phyloP scores from a whole-genome alignment of 2,888 invertebrate genomes.

The Dione juno region DNA sequence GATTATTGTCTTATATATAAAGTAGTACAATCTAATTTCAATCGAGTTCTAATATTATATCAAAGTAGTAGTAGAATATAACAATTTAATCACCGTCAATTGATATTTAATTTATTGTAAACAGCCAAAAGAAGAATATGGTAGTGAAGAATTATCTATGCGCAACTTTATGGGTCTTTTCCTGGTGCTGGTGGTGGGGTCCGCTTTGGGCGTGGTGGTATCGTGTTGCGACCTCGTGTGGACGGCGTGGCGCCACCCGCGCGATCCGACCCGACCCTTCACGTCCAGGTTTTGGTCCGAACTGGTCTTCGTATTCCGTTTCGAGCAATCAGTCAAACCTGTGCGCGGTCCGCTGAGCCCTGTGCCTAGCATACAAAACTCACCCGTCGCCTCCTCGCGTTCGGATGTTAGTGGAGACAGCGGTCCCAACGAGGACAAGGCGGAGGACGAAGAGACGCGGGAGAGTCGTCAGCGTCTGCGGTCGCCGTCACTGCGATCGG shows the following conservation, averaged over 20 bases:
- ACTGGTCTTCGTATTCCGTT: slow-evolving; percentile 73
- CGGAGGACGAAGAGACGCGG: slow-evolving; percentile 16
- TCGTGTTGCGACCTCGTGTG: slow-evolving; percentile 85
- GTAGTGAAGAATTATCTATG: slow-evolving; percentile 80
- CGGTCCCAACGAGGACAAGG: slow-evolving; percentile 29
- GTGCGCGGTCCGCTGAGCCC: slow-evolving; percentile 56
- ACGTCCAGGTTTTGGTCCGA: slow-evolving; percentile 59
- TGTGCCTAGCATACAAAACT: slow-evolving; percentile 35
- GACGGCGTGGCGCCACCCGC: slow-evolving; percentile 59
- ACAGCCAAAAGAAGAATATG: slow-evolving; percentile 63
- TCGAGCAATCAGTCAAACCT: slow-evolving; percentile 69
- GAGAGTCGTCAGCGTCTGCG: slow-evolving; percentile 42
- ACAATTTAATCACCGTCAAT: background rate
- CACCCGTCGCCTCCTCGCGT: slow-evolving; percentile 20
- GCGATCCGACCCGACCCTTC: slow-evolving; percentile 55
- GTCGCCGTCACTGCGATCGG: slow-evolving; percentile 45
- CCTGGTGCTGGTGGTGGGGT: slow-evolving; percentile 88
- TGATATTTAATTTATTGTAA: slow-evolving; percentile 4
- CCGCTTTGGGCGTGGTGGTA: slow-evolving; percentile 85
- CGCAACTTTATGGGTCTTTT: slow-evolving; percentile 92
- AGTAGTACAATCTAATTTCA: no score
- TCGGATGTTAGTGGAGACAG: slow-evolving; percentile 39
- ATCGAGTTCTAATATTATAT: no score
- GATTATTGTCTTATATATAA: no score
- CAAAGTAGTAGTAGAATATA: no score